These are phyloP conservation scores for Pachyseris speciosa DNA, from an alignment of 64 coral and sea anemone species.

Conservation along the genomic window DNA sequence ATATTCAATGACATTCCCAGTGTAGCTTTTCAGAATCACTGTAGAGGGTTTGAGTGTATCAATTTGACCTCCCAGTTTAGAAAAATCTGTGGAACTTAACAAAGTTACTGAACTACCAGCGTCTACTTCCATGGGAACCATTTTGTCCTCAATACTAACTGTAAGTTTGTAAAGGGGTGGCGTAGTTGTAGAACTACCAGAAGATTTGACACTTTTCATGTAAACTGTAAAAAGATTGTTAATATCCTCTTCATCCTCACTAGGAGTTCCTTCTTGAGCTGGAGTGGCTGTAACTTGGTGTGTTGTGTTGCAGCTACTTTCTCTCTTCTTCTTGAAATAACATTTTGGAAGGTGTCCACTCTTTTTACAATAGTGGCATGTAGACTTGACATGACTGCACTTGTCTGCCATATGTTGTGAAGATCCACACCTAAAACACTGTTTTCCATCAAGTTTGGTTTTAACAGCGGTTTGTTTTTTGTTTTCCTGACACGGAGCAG, in stretches of 20 bases:
- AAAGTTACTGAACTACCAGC: slow-evolving; percentile 66
- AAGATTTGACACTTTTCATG: slow-evolving; percentile 46
- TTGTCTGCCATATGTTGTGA: slow-evolving; percentile 60
- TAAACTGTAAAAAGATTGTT: slow-evolving; percentile 39
- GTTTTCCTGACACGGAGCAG: background rate
- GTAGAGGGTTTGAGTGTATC: slow-evolving; percentile 33
- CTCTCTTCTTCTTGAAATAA: slow-evolving; percentile 65
- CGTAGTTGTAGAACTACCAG: background rate
- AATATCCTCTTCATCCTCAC: background rate
- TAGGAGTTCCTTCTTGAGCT: background rate
- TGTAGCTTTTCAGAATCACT: slow-evolving; percentile 57
- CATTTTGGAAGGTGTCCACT: slow-evolving; percentile 42
- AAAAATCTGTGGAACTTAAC: slow-evolving; percentile 34
- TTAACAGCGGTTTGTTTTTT: slow-evolving; percentile 10
- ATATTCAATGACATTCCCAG: slow-evolving; percentile 33
- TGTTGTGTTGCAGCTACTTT: slow-evolving; percentile 17
- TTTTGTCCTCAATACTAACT: slow-evolving; percentile 25
- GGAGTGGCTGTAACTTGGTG: slow-evolving; percentile 50
- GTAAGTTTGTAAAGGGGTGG: slow-evolving; percentile 57
- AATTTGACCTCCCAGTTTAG: slow-evolving; percentile 40
- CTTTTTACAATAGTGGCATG: slow-evolving; percentile 63
- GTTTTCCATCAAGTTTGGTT: slow-evolving; percentile 2
- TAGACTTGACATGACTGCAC: slow-evolving; percentile 31
- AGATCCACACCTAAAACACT: slow-evolving; percentile 69
- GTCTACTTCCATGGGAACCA: slow-evolving; percentile 64